Evolutionary conservation across 1,140 invertebrate species (phyloP), one percentile per base, ranked within the genome.

Genomic region (Drosophila pseudoananassae): DNA sequence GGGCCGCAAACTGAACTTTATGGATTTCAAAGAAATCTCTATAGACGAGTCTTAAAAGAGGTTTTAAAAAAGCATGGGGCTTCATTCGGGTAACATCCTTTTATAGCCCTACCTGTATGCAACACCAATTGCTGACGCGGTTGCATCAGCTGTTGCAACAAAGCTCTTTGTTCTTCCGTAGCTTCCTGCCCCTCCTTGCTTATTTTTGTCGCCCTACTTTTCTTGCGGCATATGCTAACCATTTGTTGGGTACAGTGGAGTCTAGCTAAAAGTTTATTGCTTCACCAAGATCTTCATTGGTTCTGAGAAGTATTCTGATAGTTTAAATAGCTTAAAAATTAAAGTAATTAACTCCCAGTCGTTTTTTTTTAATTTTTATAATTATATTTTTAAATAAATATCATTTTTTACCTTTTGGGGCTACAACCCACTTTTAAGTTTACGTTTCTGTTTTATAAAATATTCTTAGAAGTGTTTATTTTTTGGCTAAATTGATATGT

Each of bases 71-170:
- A 3, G 31, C 33, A 36, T 12, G 4, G 12, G 12, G 2, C 4
- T 36, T 36, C 0, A 5, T 27, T 27, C 25, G 0, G 10, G 12
- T 2, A 10, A 10, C 8, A 5, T 27, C 25, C 25, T 27, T 7
- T 7, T 27, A 33, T 10, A 33, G 8, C 31, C 31, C 10, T 33
- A 33, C 31, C 31, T 36, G 33, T 12, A 12, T 36, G 23, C 40
- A 23, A 38, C 57, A 52, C 27, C 73, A 73, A 77, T 84, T 84
- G 76, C 60, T 78, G 78, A 78, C 75, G 50, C 71, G 66, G 72
- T 74, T 75, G 80, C 73, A 81, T 87, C 81, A 85, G 74, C 81
- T 85, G 76, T 80, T 75, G 53, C 38, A 20, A n/a, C 47, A 59
- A 75, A 70, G 54, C 61, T 64, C 47, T 46, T 8, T 10, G 4